Evolutionary conservation across 2,797 vertebrate genomes (phyloP), one percentile per base, ranked within the genome.

Genomic region (Falco biarmicus): DNA sequence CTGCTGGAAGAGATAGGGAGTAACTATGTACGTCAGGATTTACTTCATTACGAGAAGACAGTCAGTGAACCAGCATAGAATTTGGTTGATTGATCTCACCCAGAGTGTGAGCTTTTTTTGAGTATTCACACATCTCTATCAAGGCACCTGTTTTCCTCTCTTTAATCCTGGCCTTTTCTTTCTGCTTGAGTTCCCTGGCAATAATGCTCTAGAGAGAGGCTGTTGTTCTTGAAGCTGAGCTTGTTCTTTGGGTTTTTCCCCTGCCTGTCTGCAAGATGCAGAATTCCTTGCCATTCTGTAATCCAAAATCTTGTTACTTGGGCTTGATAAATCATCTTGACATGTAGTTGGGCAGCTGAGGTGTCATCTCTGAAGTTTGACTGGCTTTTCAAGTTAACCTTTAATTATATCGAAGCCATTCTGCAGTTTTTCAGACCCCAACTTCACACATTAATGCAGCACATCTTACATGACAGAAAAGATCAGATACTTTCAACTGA

Each of bases 321-420:
- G 79, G 32, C 65, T 91, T 93, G 89, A 79, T 86, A 79, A 95
- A 86, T 88, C 57, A 45, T 78, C 47, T 78, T 91, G 82, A 76
- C 61, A 9, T 50, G 39, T 60, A 88, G 54, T 15, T 73, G 65
- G 59, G 73, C 41, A 45, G 66, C 59, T 90, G 76, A 93, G 66
- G 61, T 76, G 54, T 80, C 17, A 3, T 66, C 24, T 82, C 70
- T 71, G 65, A 87, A 93, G 80, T 90, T 39, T 89, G 39, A 90
- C 29, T 88, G 54, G n/a, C 73, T 95, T 91, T 95, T 88, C 54
- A 91, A 88, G 65, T 86, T 79, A 94, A 88, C 41, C 20, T 96
- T 95, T 75, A 75, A 95, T 76, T 86, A 29, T 68, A 76, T 70
- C 1, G 14, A 91, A 86, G 28, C 57, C 5, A 37, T 93, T 88